phyloP scores from a whole-genome alignment of 2,888 invertebrate genomes.

The Pandemis cinnamomeana region DNA sequence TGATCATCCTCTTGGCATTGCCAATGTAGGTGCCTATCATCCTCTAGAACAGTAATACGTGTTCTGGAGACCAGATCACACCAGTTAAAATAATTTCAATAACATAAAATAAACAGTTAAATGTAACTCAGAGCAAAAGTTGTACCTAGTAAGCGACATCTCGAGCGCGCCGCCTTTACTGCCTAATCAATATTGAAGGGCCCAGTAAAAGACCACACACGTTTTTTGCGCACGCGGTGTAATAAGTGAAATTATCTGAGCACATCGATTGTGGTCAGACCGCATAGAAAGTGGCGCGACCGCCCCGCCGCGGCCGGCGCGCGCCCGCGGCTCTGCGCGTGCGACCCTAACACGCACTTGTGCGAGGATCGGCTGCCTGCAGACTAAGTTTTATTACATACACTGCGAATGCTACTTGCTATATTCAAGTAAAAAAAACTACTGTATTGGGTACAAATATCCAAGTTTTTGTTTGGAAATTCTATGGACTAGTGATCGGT shows the following conservation, averaged over 20 bases:
- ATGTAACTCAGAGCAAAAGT: background rate
- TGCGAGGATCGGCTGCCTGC: background rate
- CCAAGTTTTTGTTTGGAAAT: no score
- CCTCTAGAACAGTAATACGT: no score
- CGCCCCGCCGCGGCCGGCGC: conserved; percentile 44
- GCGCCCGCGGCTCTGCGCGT: conserved; percentile 26
- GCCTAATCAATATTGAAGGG: conserved; percentile 27
- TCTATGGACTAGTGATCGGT: no score
- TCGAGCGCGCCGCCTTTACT: background rate
- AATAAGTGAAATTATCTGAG: conserved; percentile 51
- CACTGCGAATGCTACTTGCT: background rate
- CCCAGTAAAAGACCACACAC: conserved; percentile 50
- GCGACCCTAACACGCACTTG: conserved; percentile 1
- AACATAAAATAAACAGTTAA: background rate
- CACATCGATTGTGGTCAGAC: conserved; percentile 50
- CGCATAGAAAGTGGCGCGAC: conserved; percentile 57
- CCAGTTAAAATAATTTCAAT: no score
- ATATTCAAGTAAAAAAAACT: no score
- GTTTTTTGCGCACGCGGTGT: conserved; percentile 44
- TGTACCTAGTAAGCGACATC: background rate
- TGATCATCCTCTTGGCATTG: no score
- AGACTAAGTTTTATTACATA: background rate
- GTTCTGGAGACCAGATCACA: background rate
- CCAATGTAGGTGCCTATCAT: no score
- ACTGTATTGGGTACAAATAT: no score